Conservation (phyloP, 1,140 invertebrate genomes). For the Drosophila serrata region DNA sequence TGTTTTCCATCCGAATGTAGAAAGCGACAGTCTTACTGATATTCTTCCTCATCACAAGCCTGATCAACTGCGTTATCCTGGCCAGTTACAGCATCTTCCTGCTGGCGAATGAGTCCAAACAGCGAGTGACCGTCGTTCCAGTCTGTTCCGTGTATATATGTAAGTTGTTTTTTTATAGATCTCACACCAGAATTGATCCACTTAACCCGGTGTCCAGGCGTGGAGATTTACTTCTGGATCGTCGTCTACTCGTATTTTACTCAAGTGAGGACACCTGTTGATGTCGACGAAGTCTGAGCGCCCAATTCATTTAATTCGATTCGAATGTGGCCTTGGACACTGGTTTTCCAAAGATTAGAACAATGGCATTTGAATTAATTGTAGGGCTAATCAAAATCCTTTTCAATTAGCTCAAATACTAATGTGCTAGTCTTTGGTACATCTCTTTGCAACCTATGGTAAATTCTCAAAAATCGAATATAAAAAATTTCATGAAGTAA, state of each 20-base stretch:
- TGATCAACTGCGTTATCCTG: conserved; percentile 40
- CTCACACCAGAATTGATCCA: background rate
- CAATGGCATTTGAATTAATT: conserved; percentile 16
- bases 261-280: background rate
- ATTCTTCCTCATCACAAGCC: conserved; percentile 61
- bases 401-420: background rate
- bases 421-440: conserved; percentile 6
- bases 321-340: background rate
- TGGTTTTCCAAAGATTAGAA: background rate
- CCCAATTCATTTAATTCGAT: background rate
- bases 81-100: background rate
- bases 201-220: conserved; percentile 7
- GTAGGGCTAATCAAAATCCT: background rate
- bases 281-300: background rate
- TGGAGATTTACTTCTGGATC: conserved; percentile 46
- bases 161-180: conserved; percentile 19
- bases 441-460: background rate
- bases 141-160: conserved; percentile 3
- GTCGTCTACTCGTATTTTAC: conserved; percentile 49
- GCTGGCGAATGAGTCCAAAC: background rate
- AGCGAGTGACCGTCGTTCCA: background rate
- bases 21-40: conserved; percentile 50
- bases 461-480: background rate
- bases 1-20: conserved; percentile 12
- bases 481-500: background rate